These are phyloP conservation scores for Resseliella maxima DNA, from an alignment of 2,888 invertebrate species.

Conservation along the genomic window DNA sequence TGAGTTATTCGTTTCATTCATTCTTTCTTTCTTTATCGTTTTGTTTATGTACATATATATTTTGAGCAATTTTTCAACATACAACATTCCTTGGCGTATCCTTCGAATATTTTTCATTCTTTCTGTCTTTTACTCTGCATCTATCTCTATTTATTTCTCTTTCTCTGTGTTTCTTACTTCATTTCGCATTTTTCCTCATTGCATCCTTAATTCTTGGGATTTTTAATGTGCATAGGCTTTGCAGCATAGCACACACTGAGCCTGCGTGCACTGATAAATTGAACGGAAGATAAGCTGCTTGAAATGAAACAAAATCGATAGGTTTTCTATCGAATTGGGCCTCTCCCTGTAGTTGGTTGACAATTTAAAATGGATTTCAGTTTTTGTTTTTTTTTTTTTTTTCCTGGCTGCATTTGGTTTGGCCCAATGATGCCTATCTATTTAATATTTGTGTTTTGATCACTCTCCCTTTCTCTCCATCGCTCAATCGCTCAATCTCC, in stretches of 20 bases:
- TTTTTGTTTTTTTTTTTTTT: neutral
- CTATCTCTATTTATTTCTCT: too few relatives aligned
- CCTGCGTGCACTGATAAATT: conserved; percentile 18
- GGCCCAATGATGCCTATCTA: neutral
- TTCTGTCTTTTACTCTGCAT: neutral
- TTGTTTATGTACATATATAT: neutral
- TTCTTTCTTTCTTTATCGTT: neutral
- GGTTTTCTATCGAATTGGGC: neutral
- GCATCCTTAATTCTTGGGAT: conserved; percentile 32
- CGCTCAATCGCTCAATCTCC: too few relatives aligned
- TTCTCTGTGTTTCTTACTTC: too few relatives aligned
- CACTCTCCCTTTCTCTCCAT: too few relatives aligned
- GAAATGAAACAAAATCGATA: conserved; percentile 2
- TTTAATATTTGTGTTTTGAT: neutral
- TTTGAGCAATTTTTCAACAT: conserved; percentile 1
- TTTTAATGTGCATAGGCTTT: neutral
- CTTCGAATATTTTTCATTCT: neutral
- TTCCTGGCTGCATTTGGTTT: neutral
- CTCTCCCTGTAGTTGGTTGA: neutral
- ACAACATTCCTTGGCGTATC: conserved; percentile 12
- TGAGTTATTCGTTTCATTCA: neutral
- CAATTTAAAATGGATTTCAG: neutral
- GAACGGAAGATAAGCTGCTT: conserved; percentile 10
- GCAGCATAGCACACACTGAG: neutral
- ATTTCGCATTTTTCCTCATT: neutral